phyloP scores from a whole-genome alignment of 2,113 vertebrate genomes.

The Chaetodon auriga region DNA sequence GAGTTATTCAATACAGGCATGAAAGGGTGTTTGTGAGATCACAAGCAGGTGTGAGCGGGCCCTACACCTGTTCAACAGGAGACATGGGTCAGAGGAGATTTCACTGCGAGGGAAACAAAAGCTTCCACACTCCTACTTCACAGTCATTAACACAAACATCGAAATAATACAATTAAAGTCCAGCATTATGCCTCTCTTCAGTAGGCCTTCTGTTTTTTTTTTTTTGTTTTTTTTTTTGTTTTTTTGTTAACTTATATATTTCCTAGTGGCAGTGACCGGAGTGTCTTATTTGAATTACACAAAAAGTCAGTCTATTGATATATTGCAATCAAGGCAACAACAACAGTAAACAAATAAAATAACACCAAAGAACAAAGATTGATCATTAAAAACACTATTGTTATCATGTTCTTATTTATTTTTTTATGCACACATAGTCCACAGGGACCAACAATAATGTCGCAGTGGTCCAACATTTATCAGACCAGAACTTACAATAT shows the following conservation, averaged over 20 bases:
- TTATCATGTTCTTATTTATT: not conserved
- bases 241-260: not conserved
- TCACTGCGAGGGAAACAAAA: not conserved
- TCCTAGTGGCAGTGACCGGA: too few relatives aligned
- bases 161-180: not conserved
- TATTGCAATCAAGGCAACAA: not conserved
- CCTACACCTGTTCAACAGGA: conserved; percentile 53
- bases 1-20: conserved; percentile 32
- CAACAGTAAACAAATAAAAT: not conserved
- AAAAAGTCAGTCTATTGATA: not conserved
- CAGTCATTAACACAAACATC: not conserved
- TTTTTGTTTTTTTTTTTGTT: not conserved
- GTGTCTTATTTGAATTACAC: not conserved
- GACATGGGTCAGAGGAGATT: not conserved
- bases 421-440: not conserved
- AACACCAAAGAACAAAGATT: not conserved
- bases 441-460: not conserved
- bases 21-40: conserved; percentile 4
- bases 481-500: not conserved
- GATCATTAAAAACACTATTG: not conserved
- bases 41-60: conserved; percentile 42
- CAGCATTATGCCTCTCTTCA: not conserved
- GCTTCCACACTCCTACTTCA: not conserved
- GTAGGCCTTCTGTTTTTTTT: too few relatives aligned
- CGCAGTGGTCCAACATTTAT: not conserved